Conservation (phyloP, 2,113 vertebrate genomes). For the Arenaria interpres region DNA sequence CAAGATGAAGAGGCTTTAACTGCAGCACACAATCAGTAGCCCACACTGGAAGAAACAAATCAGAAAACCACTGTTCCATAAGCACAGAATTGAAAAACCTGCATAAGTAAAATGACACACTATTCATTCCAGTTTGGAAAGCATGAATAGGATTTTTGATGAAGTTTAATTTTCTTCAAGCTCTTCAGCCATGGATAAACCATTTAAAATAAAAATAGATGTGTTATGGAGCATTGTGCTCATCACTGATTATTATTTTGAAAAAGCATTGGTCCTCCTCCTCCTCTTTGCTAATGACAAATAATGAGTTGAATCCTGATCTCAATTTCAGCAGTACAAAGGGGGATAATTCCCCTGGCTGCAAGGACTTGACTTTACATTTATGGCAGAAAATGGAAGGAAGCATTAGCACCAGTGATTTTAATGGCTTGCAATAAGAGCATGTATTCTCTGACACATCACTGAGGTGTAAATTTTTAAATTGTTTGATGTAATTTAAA, state of each 20-base stretch:
- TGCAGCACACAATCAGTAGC: constrained; percentile 44
- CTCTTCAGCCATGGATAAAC: constrained; percentile 61
- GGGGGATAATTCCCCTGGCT: not conserved
- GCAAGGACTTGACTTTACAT: not conserved
- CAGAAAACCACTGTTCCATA: constrained; percentile 63
- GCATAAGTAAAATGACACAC: constrained; percentile 68
- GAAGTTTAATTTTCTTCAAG: constrained; percentile 70
- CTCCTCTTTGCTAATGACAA: constrained; percentile 32
- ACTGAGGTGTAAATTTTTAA: constrained; percentile 26
- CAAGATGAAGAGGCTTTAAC: constrained; percentile 46
- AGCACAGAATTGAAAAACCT: constrained; percentile 55
- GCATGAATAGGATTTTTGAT: constrained; percentile 66
- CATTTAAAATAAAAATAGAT: constrained; percentile 73
- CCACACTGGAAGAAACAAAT: constrained; percentile 62
- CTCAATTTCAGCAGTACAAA: not conserved
- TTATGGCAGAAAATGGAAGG: not conserved
- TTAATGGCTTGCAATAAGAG: not conserved
- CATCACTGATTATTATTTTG: constrained; percentile 67
- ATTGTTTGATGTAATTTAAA: constrained; percentile 39
- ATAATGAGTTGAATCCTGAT: constrained; percentile 38
- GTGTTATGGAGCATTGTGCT: constrained; percentile 8
- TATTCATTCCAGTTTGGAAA: constrained; percentile 75
- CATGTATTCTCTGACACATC: not conserved
- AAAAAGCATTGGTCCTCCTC: not conserved
- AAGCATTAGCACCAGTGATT: not conserved